phyloP scores from a whole-genome alignment of 2,797 vertebrate species.

The Chiloscyllium punctatum region DNA sequence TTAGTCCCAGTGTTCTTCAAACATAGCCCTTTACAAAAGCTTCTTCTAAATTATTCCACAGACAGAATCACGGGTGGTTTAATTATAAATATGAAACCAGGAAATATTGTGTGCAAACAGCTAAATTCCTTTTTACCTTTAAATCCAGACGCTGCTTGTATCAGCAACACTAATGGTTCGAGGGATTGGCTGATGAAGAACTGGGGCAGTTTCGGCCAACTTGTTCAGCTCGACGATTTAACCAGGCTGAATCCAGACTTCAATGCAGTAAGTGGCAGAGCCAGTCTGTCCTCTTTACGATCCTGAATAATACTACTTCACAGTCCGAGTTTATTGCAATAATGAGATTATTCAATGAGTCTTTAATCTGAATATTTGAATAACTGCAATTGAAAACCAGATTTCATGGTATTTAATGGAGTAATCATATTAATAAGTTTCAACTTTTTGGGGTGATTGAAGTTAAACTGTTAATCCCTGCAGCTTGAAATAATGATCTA shows the following conservation, averaged over 20 bases:
- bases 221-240: conserved; percentile 39
- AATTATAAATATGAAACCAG: neutral
- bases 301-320: neutral
- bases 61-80: neutral
- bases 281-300: neutral
- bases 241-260: neutral
- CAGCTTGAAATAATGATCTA: neutral
- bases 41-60: neutral
- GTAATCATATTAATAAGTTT: neutral
- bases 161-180: conserved; percentile 5
- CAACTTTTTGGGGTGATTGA: neutral
- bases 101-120: neutral
- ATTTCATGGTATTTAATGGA: neutral
- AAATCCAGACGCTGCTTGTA: conserved; percentile 43
- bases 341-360: neutral
- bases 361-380: neutral
- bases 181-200: conserved; percentile 44
- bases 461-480: neutral
- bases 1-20: neutral
- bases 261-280: conserved; percentile 19
- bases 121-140: neutral
- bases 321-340: neutral
- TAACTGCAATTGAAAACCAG: neutral
- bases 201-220: conserved; percentile 43
- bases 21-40: neutral